Evolutionary conservation across 2,797 vertebrate species (phyloP).

Genomic region (Ciconia nigra): DNA sequence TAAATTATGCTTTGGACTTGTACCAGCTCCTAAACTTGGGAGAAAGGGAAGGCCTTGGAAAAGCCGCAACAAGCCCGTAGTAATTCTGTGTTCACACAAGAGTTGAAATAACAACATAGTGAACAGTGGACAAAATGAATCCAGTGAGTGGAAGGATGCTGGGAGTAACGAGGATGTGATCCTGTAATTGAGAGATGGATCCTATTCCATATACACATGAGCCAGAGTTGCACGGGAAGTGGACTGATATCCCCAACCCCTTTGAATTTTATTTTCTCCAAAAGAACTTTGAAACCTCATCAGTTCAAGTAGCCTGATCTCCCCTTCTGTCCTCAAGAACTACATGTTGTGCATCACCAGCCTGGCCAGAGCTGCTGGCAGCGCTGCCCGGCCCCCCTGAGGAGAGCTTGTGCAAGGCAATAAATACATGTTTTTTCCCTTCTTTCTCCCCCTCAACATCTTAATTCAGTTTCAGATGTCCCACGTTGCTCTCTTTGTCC

Average conservation of each 20-base stretch:
- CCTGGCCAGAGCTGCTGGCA: neutral
- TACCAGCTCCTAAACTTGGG: neutral
- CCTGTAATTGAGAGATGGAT: neutral
- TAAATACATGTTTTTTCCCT: neutral
- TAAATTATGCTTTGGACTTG: neutral
- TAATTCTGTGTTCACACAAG: neutral
- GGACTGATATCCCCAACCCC: neutral
- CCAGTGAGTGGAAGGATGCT: neutral
- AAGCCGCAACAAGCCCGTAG: neutral
- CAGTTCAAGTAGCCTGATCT: neutral
- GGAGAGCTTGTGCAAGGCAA: neutral
- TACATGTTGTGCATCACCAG: neutral
- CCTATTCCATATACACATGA: neutral
- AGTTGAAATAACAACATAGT: neutral
- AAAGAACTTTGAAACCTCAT: neutral
- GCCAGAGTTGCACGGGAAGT: neutral
- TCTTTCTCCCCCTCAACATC: neutral
- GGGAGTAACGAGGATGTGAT: neutral
- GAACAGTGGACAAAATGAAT: neutral
- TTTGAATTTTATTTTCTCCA: neutral
- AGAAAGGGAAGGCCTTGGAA: neutral
- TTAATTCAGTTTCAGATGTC: neutral
- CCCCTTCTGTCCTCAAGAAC: neutral
- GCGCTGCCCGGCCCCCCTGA: fast-evolving
- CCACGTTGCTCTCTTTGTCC: neutral